Evolutionary conservation across 2,113 vertebrate species (phyloP).

Genomic region (Myrmecophaga tridactyla): DNA sequence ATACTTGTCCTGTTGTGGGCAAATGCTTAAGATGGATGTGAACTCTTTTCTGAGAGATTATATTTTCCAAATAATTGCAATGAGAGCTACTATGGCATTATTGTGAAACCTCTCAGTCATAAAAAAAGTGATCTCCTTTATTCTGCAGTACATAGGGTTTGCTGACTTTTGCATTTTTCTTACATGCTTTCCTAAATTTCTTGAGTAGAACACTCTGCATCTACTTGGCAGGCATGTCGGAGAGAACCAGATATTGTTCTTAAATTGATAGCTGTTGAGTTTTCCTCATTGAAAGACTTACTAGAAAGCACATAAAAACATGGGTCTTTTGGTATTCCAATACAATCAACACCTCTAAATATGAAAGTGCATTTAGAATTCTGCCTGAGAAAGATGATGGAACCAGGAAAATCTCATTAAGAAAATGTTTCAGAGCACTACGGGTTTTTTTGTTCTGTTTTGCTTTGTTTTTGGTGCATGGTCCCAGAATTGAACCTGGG

Average conservation of each 20-base stretch:
- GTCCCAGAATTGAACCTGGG: too few relatives aligned
- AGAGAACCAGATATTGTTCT: conserved; percentile 32
- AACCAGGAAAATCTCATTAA: conserved; percentile 32
- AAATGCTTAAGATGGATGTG: conserved; percentile 73
- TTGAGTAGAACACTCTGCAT: neutral
- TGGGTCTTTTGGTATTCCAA: conserved; percentile 57
- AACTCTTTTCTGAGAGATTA: conserved; percentile 64
- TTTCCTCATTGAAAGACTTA: conserved; percentile 33
- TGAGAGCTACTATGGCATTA: conserved; percentile 43
- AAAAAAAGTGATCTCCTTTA: conserved; percentile 41
- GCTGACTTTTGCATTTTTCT: neutral
- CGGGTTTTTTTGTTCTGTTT: too few relatives aligned
- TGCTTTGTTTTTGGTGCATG: too few relatives aligned
- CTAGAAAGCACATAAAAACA: conserved; percentile 48
- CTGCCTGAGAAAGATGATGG: conserved; percentile 11
- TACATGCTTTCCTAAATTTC: conserved; percentile 23
- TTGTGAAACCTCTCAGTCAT: conserved; percentile 35
- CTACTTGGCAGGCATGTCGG: neutral
- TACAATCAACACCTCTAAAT: conserved; percentile 51
- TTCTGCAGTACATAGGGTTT: neutral
- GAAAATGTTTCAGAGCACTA: conserved; percentile 29
- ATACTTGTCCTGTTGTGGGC: conserved; percentile 71
- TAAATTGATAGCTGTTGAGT: conserved; percentile 49
- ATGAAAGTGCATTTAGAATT: conserved; percentile 51
- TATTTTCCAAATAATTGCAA: conserved; percentile 55